These are phyloP conservation scores for Gari tellinella DNA, from an alignment of 2,888 invertebrate species.

Conservation along the genomic window DNA sequence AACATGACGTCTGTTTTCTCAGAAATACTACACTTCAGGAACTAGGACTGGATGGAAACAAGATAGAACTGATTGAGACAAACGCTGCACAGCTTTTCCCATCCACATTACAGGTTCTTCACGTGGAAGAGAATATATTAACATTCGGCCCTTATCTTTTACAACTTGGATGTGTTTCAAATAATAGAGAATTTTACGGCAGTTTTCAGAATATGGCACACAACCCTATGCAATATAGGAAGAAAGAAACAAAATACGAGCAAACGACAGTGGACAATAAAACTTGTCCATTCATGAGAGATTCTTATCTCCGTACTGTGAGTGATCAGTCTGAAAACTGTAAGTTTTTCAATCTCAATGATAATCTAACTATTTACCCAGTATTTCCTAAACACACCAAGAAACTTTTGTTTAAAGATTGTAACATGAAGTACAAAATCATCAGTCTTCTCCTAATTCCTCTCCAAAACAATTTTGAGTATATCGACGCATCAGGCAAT, in stretches of 20 bases:
- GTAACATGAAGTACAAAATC: constrained; percentile 13
- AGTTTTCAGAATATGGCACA: background rate
- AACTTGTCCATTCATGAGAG: constrained; percentile 25
- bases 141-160: no score
- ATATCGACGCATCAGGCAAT: constrained; percentile 22
- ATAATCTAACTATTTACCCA: background rate
- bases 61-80: background rate
- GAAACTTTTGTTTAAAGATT: background rate
- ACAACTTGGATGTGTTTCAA: background rate
- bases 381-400: background rate
- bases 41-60: background rate
- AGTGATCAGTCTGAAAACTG: constrained; percentile 3
- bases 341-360: background rate
- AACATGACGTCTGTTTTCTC: no score
- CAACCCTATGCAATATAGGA: background rate
- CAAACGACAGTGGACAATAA: background rate
- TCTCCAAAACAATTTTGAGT: background rate
- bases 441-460: background rate
- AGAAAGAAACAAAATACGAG: background rate
- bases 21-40: constrained; percentile 1
- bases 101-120: no score
- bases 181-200: background rate
- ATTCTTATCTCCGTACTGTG: constrained; percentile 4
- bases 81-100: background rate
- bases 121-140: constrained; percentile 8